A percentile compares a stretch with the other conserved stretches of the same genome.
Evolutionary conservation across 2,888 invertebrate species (phyloP).

Genomic region (Julus scanicus): DNA sequence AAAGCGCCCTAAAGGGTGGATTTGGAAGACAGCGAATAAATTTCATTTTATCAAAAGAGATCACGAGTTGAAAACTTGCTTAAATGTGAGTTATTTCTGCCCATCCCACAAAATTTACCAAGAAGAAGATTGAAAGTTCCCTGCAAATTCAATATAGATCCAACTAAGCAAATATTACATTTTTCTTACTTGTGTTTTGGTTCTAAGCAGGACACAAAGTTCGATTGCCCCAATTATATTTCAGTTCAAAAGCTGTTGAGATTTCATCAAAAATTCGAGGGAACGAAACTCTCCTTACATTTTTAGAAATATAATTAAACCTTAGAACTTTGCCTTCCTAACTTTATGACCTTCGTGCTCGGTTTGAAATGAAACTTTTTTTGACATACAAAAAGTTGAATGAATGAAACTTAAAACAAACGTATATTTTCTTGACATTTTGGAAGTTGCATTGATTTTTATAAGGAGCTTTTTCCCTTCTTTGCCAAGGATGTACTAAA

Average conservation of each 20-base stretch:
- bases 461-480: background rate
- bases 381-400: background rate
- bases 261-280: too few relatives aligned
- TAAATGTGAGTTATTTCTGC: background rate
- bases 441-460: background rate
- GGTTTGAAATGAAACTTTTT: too few relatives aligned
- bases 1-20: constrained; percentile 22
- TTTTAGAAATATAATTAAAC: too few relatives aligned
- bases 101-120: background rate
- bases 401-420: background rate
- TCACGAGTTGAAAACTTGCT: background rate
- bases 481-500: background rate
- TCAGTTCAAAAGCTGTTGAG: too few relatives aligned
- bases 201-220: too few relatives aligned
- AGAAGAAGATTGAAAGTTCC: background rate
- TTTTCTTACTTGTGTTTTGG: too few relatives aligned
- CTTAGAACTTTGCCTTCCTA: too few relatives aligned
- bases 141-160: background rate
- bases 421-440: background rate
- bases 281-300: too few relatives aligned
- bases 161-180: too few relatives aligned
- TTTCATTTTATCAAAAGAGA: background rate
- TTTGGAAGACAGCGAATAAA: constrained; percentile 18
- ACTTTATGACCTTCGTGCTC: too few relatives aligned
- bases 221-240: too few relatives aligned